Evolutionary conservation across 2,797 vertebrate species (phyloP), one percentile per base, ranked within the genome.

Genomic region (Buceros bicornis): DNA sequence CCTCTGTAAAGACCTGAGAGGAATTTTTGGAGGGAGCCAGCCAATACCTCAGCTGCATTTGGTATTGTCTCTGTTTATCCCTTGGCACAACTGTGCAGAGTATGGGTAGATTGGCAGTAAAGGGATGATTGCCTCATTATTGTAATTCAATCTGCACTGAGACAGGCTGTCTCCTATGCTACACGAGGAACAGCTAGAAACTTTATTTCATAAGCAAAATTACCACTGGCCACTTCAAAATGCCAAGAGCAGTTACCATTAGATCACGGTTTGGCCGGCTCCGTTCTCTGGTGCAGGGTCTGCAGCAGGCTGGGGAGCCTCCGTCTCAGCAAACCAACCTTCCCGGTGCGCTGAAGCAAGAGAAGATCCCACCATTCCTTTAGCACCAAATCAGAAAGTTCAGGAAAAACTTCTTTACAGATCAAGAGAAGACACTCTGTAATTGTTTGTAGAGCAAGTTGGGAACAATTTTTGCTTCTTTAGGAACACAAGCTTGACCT

Each of bases 131-230:
- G 56, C 80, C 82, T 84, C 85, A 84, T 90, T 87, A 87, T 28
- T 88, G 95, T 82, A 94, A 91, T 76, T 83, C 70, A 81, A 72
- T 95, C 78, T 90, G 56, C 58, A 19, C 60, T 61, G 95, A 93
- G 90, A 94, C 93, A 92, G 71, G 45, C 76, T 93, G 95, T 89
- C 89, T 93, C 69, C 86, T 64, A 53, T 81, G 60, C 77, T 95
- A 94, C 13, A 1, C 71, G 77, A 95, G 64, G 93, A 96, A 76
- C 47, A 90, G 78, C 42, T 60, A 93, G 51, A 88, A 88, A 76
- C 19, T 88, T 77, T 66, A 89, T 93, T 95, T 91, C 82, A 82
- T 62, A 89, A 93, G 79, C 66, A 94, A 76, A 94, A 90, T 69
- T 65, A 89, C 80, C 86, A 50, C 66, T 77, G 58, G 45, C 77